These are phyloP conservation scores for Muscicapa striata DNA, from an alignment of 2,797 vertebrate species.

Conservation along the genomic window DNA sequence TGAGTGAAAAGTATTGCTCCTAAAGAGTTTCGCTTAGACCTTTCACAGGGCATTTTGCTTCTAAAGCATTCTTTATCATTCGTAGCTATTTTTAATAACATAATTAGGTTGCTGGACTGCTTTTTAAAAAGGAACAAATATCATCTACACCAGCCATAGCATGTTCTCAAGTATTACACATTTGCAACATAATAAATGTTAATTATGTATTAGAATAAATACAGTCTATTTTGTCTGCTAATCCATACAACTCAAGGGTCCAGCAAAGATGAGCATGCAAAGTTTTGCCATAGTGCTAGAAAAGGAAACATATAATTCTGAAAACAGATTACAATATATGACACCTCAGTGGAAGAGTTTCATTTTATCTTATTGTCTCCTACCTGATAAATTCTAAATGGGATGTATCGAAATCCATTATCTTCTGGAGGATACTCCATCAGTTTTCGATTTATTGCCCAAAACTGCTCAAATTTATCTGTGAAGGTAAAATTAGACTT, in stretches of 20 bases:
- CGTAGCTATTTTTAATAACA: neutral
- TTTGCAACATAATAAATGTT: neutral
- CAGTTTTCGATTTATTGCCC: slow-evolving; percentile 98
- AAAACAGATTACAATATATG: neutral
- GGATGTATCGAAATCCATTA: slow-evolving; percentile 95
- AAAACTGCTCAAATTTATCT: slow-evolving; percentile 99
- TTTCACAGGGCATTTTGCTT: neutral
- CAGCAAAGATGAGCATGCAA: neutral
- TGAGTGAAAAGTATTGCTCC: neutral
- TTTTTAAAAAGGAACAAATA: neutral
- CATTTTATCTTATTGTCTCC: slow-evolving; percentile 15
- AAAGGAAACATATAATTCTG: neutral
- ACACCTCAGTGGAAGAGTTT: neutral
- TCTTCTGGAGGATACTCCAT: slow-evolving; percentile 97
- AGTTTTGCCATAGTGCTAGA: neutral
- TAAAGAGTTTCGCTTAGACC: neutral
- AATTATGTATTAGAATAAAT: neutral
- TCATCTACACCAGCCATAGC: neutral
- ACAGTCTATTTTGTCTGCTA: neutral
- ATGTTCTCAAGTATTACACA: neutral
- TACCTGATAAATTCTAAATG: slow-evolving; percentile 99
- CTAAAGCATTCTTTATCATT: neutral
- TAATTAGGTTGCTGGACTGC: neutral
- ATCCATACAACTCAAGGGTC: neutral
- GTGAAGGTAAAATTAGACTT: slow-evolving; percentile 58